Conservation (phyloP, 2,888 invertebrate genomes). For the Schizaphis graminum region DNA sequence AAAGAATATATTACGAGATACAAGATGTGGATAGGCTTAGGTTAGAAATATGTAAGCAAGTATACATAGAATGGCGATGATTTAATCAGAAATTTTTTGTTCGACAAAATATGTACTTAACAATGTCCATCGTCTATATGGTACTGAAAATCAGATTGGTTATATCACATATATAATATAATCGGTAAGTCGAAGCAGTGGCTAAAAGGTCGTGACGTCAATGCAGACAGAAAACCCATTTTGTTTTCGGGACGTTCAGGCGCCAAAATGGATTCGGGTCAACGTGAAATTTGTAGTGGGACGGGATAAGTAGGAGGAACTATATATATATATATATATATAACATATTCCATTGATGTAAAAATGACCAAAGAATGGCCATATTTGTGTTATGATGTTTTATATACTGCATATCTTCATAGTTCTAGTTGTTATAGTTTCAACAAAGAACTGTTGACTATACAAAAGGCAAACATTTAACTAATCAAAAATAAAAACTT, state of each 20-base stretch:
- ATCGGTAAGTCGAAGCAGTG: background rate
- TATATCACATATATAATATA: background rate
- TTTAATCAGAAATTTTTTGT: background rate
- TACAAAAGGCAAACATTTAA: background rate
- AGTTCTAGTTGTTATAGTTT: background rate
- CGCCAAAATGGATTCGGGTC: slow-evolving; percentile 50
- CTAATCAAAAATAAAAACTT: slow-evolving; percentile 21
- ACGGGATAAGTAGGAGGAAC: background rate
- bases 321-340: background rate
- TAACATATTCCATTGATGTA: slow-evolving; percentile 12
- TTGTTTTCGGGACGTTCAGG: slow-evolving; percentile 53
- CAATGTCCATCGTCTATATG: background rate
- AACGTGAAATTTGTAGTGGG: slow-evolving; percentile 26
- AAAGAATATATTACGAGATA: no score
- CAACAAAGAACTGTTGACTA: background rate
- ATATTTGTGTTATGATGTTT: slow-evolving; percentile 40
- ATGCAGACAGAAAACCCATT: slow-evolving; percentile 53
- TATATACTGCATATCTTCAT: background rate
- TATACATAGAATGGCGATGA: background rate
- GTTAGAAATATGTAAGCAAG: background rate
- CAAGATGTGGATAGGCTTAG: background rate
- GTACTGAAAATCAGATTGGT: slow-evolving; percentile 1
- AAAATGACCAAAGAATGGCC: slow-evolving; percentile 23
- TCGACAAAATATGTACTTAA: background rate
- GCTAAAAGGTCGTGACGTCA: slow-evolving; percentile 57